Percentiles rank a stretch among this genome's conserved stretches.
These are phyloP conservation scores for Synchiropus splendidus DNA, from an alignment of 2,113 vertebrate species.

Conservation along the genomic window DNA sequence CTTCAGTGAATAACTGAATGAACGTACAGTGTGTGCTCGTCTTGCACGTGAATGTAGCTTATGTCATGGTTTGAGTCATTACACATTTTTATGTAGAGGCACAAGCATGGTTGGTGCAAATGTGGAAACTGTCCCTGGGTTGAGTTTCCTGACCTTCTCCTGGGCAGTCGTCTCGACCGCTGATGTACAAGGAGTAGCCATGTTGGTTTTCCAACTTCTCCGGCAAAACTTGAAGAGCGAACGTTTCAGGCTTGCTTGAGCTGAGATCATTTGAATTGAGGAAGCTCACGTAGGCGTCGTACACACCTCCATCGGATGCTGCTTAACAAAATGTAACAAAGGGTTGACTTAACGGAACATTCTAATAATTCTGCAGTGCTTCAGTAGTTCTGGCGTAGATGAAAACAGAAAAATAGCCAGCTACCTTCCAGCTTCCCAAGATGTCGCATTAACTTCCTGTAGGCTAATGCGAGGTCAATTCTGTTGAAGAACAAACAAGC, in stretches of 20 bases:
- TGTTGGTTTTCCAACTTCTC: constrained; percentile 74
- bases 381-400: too few relatives aligned
- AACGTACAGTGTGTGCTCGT: too few relatives aligned
- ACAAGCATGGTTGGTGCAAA: too few relatives aligned
- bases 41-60: too few relatives aligned
- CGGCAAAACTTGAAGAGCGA: constrained; percentile 68
- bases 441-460: constrained; percentile 35
- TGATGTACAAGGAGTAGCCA: constrained; percentile 79
- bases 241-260: constrained; percentile 9
- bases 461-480: constrained; percentile 46
- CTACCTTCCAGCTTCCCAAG: constrained; percentile 28
- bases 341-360: too few relatives aligned
- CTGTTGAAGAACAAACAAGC: constrained; percentile 30
- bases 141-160: constrained; percentile 73
- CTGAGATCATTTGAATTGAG: constrained; percentile 1
- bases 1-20: too few relatives aligned
- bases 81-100: too few relatives aligned
- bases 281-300: constrained; percentile 64
- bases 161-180: constrained; percentile 76
- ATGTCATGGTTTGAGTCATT: too few relatives aligned
- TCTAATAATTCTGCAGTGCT: too few relatives aligned
- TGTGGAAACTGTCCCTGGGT: neutral
- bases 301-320: constrained; percentile 12
- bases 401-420: neutral
- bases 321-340: neutral